phyloP scores from a whole-genome alignment of 2,797 vertebrate species.

The Heteromormyrus szaboi region DNA sequence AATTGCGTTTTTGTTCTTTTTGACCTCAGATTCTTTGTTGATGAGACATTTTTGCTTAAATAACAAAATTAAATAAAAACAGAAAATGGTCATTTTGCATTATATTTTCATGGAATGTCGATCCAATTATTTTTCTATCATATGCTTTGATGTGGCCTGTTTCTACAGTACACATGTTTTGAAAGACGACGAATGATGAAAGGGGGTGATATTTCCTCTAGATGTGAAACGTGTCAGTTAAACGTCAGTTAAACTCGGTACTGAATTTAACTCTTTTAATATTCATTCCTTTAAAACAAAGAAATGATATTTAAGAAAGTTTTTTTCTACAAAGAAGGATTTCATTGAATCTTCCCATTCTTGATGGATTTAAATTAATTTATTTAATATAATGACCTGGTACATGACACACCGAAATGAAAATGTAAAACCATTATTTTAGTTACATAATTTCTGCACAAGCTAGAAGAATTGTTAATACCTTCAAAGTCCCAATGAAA shows the following conservation, averaged over 20 bases:
- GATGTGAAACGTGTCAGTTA: neutral
- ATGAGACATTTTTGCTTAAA: neutral
- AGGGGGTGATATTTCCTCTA: neutral
- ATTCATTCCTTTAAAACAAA: neutral
- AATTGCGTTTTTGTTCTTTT: slow-evolving; percentile 23
- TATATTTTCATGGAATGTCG: neutral
- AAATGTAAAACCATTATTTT: slow-evolving; percentile 34
- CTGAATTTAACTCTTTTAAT: neutral
- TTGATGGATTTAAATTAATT: slow-evolving; percentile 33
- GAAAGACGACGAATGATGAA: neutral
- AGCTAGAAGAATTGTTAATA: slow-evolving; percentile 42
- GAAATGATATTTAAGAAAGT: neutral
- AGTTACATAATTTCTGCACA: slow-evolving; percentile 37
- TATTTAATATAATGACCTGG: slow-evolving; percentile 24
- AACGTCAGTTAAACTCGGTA: neutral
- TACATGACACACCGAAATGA: slow-evolving; percentile 19
- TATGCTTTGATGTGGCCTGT: neutral
- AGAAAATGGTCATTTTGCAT: neutral
- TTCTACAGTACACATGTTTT: neutral
- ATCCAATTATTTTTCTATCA: neutral
- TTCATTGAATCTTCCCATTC: slow-evolving; percentile 5
- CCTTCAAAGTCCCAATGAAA: slow-evolving; percentile 36
- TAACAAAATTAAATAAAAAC: neutral
- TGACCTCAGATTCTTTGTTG: slow-evolving; percentile 16
- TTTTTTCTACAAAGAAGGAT: neutral